Conservation (phyloP, 2,888 invertebrate genomes). For the Rhogogaster chlorosoma region DNA sequence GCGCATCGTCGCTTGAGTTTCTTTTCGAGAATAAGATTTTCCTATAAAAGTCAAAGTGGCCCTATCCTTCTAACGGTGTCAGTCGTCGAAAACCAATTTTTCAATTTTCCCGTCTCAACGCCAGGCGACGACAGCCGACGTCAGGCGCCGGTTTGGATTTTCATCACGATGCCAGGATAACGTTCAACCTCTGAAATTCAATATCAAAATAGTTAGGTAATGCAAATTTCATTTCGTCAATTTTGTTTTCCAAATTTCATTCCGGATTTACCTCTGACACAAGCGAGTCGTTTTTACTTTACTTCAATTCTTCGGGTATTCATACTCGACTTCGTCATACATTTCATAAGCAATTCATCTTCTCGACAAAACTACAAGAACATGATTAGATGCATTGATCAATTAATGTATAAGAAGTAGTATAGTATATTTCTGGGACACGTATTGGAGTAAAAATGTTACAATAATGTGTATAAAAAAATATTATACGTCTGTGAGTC, state of each 20-base stretch:
- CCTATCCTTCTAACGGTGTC: conserved; percentile 53
- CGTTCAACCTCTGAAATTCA: conserved; percentile 63
- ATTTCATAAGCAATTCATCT: not conserved
- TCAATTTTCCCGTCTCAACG: conserved; percentile 62
- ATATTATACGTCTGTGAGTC: not conserved
- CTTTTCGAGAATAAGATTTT: conserved; percentile 30
- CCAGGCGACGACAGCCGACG: conserved; percentile 53
- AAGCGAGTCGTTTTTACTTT: not conserved
- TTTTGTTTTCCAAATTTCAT: conserved; percentile 16
- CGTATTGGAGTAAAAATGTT: not conserved
- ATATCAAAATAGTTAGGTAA: conserved; percentile 66
- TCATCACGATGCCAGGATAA: conserved; percentile 57
- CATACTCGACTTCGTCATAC: not conserved
- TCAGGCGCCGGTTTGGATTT: conserved; percentile 55
- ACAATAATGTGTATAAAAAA: not conserved
- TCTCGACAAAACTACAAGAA: not conserved
- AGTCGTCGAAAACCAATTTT: conserved; percentile 61
- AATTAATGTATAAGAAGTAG: not conserved
- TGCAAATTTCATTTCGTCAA: conserved; percentile 64
- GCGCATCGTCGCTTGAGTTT: not conserved
- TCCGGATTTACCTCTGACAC: not conserved
- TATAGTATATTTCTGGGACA: not conserved
- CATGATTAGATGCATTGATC: not conserved
- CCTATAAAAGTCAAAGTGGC: conserved; percentile 50
- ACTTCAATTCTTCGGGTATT: not conserved